phyloP scores from a whole-genome alignment of 2,888 invertebrate species.

The Caenorhabditis virilis region DNA sequence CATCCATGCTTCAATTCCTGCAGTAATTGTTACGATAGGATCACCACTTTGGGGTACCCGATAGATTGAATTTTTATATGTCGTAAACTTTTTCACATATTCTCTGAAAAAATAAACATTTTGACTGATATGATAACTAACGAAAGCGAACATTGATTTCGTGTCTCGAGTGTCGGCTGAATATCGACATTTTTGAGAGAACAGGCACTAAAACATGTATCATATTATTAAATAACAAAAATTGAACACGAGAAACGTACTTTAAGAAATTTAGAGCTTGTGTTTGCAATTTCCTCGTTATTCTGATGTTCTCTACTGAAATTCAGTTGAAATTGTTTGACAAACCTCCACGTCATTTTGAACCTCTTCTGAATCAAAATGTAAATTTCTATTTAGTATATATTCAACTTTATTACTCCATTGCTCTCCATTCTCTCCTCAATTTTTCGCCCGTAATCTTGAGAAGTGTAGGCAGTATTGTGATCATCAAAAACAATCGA shows the following conservation, averaged over 20 bases:
- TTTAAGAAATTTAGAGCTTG: slow-evolving; percentile 23
- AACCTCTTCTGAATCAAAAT: neutral
- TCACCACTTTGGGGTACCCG: slow-evolving; percentile 16
- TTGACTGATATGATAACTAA: neutral
- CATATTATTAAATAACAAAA: too few relatives aligned
- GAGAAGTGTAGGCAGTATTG: neutral
- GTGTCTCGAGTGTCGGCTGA: neutral
- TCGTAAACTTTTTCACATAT: slow-evolving; percentile 12
- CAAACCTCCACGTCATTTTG: neutral
- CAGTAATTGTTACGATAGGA: slow-evolving; percentile 20
- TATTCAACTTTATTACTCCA: neutral
- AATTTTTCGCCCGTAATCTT: neutral
- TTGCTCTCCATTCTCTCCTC: neutral
- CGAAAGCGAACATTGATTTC: neutral
- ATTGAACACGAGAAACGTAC: too few relatives aligned
- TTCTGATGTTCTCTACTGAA: slow-evolving; percentile 19
- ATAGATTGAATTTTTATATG: slow-evolving; percentile 13
- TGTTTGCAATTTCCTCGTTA: slow-evolving; percentile 12
- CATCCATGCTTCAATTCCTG: slow-evolving; percentile 41
- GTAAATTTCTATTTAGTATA: neutral
- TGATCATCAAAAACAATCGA: neutral
- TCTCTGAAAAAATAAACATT: slow-evolving; percentile 1
- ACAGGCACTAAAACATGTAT: slow-evolving; percentile 11
- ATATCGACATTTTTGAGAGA: slow-evolving; percentile 30
- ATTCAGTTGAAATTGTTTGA: slow-evolving; percentile 1